Conservation (phyloP, 1,140 invertebrate genomes). For the Drosophila tristis region DNA sequence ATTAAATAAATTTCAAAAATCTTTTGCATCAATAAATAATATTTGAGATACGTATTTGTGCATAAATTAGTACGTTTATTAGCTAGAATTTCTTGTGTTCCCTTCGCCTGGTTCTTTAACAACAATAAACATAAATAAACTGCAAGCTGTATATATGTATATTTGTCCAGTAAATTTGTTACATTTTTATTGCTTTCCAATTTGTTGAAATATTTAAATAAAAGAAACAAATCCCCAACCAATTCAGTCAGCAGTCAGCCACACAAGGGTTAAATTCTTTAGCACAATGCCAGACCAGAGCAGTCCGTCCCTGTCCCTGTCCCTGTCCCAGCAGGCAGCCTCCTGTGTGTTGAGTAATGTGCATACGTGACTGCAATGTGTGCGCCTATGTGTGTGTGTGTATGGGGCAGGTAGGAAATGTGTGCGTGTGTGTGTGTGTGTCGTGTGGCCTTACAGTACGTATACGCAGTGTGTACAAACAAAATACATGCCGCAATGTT, state of each 20-base stretch:
- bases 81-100: too few species aligned
- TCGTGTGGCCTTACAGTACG: slow-evolving; percentile 66
- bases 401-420: slow-evolving; percentile 67
- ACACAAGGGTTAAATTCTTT: slow-evolving; percentile 61
- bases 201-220: slow-evolving; percentile 4
- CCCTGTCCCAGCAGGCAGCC: too few species aligned
- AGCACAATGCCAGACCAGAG: slow-evolving; percentile 51
- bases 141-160: too few species aligned
- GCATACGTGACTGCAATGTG: slow-evolving; percentile 61
- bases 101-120: too few species aligned
- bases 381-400: slow-evolving; percentile 20
- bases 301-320: neutral
- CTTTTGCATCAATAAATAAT: too few species aligned
- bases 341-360: slow-evolving; percentile 51
- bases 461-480: slow-evolving; percentile 79
- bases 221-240: neutral
- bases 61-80: too few species aligned
- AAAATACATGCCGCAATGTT: slow-evolving; percentile 81
- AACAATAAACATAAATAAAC: too few species aligned
- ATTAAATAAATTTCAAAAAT: too few species aligned
- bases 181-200: neutral
- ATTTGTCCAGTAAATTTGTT: neutral
- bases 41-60: too few species aligned
- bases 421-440: neutral
- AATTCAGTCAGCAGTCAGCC: neutral